Conservation (phyloP, 1,140 invertebrate genomes). For the Globodera rostochiensis region DNA sequence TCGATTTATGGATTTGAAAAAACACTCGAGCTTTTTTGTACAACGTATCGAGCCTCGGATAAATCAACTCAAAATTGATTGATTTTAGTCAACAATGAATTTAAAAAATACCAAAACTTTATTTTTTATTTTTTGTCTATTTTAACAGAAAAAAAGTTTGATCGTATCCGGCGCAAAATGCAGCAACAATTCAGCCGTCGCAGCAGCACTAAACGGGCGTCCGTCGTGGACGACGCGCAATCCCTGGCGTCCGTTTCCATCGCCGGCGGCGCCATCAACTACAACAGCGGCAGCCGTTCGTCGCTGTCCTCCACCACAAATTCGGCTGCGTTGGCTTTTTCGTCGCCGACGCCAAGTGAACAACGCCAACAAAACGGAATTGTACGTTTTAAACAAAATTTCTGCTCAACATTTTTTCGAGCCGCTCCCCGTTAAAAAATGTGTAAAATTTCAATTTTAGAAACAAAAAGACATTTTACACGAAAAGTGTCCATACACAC, state of each 20-base stretch:
- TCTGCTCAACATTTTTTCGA: too few species aligned
- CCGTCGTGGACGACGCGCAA: conserved; percentile 28
- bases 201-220: conserved; percentile 19
- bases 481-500: too few species aligned
- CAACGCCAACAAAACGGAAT: conserved; percentile 10
- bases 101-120: neutral
- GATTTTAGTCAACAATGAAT: too few species aligned
- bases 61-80: too few species aligned
- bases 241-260: conserved; percentile 45
- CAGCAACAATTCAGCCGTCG: conserved; percentile 37
- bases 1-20: too few species aligned
- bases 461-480: too few species aligned
- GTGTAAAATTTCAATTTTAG: neutral
- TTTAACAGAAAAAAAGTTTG: conserved; percentile 46
- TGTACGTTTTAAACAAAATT: neutral
- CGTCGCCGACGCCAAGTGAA: conserved; percentile 43
- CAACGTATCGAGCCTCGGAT: too few species aligned
- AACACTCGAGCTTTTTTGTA: too few species aligned
- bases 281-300: conserved; percentile 3
- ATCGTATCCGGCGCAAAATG: conserved; percentile 48
- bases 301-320: conserved; percentile 29
- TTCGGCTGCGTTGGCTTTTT: conserved; percentile 41
- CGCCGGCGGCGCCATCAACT: neutral
- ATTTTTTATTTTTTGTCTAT: conserved; percentile 10
- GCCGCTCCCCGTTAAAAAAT: too few species aligned